Evolutionary conservation across 2,113 vertebrate species (phyloP).

Genomic region (Campylorhamphus procurvoides): DNA sequence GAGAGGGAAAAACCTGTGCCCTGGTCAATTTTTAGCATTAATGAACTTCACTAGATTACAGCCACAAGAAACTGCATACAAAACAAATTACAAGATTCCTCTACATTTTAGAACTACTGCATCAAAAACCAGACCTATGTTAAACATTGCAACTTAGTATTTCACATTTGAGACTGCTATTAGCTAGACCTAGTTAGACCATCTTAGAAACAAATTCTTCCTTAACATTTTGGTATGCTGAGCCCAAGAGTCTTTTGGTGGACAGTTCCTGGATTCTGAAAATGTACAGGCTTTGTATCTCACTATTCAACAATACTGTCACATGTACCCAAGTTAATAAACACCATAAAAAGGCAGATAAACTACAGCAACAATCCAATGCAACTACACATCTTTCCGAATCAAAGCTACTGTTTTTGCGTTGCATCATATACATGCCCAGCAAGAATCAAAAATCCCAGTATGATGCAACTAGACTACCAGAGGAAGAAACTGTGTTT

Average conservation of each 20-base stretch:
- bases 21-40: not conserved
- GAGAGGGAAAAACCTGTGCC: not conserved
- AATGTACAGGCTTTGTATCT: not conserved
- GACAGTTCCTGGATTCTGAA: not conserved
- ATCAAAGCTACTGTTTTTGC: not conserved
- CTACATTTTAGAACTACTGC: not conserved
- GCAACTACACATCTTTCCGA: not conserved
- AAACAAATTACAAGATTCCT: not conserved
- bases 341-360: not conserved
- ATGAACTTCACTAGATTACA: not conserved
- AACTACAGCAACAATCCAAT: not conserved
- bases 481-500: not conserved
- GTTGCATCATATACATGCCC: not conserved
- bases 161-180: not conserved
- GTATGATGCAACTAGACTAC: not conserved
- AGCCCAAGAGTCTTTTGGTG: not conserved
- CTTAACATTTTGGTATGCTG: not conserved
- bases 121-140: not conserved
- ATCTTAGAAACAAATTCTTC: not conserved
- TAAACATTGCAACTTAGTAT: not conserved
- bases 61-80: not conserved
- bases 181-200: not conserved
- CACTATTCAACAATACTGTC: not conserved
- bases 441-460: not conserved
- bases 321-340: not conserved